Evolutionary conservation across 2,888 invertebrate species (phyloP), one percentile per base, ranked within the genome.

Genomic region (Phania funesta): DNA sequence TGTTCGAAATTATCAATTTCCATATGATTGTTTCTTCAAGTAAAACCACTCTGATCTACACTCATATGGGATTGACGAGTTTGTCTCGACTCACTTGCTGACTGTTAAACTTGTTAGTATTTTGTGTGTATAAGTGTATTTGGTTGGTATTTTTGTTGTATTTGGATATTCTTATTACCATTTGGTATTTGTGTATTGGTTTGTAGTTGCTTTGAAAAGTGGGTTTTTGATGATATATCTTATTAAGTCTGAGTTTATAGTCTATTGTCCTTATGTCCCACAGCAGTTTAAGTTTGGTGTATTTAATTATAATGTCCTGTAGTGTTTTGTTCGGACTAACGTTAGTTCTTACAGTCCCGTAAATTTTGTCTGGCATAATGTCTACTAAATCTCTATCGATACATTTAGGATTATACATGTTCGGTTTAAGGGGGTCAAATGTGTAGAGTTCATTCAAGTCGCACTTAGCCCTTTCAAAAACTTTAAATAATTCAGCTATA

Each of bases 41-140:
- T 29, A 62, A 62, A 35, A 35, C 35, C 35, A 35, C 11, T 32
- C 32, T 32, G 54, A 35, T 56, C 54, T 16, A 56, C 32, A 41
- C 11, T 58, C 22, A 38, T 58, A 58, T 24, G 58, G 54, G 18
- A 54, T 54, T 58, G 58, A 24, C 38, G 38, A 35, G n/a, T 58
- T 38, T 58, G 38, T 35, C 58, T 16, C 11, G 38, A 58, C 24
- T 22, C 11, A 20, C 29, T 16, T 13, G 58, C 9, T 54, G 54
- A 18, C 18, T 54, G 54, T 54, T 54, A 16, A 54, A 54, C 32
- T 32, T 32, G 32, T 54, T 54, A 54, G 54, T n/a, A 22, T 35
- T 38, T 20, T 32, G 32, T 32, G 1, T 0, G 11, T 32, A 9
- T n/a, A n/a, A n/a, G n/a, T n/a, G n/a, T n/a, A 26, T 26, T 26